Evolutionary conservation across 2,888 invertebrate species (phyloP), one percentile per base, ranked within the genome.

Genomic region (Danaus chrysippus): DNA sequence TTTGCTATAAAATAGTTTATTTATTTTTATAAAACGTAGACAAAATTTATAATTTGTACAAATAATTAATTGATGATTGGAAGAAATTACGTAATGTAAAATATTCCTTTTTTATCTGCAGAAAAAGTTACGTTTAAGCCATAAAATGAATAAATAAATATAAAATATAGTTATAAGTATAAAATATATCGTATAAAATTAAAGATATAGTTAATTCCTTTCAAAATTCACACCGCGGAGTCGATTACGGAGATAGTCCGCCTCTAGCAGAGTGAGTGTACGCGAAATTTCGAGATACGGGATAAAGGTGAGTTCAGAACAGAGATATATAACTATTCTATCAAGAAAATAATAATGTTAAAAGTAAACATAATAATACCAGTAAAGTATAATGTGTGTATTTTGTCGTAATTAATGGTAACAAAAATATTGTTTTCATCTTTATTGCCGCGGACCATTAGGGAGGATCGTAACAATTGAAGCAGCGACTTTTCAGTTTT

Each of bases 191-290:
- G 6, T 6, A 46, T 10, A 23, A 19, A 2, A 34, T 54, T n/a
- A 46, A 41, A 55, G 10, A 23, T 64, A 23, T 53, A 55, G 52
- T 59, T 55, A 53, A 62, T 59, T 64, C 61, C 46, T 58, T 54
- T 63, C 44, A 57, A 57, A 64, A 59, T 61, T 66, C 61, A 57
- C 64, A 66, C 56, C 53, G 42, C 42, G 42, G 52, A 62, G 64
- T 66, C 66, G 55, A 66, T 64, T 66, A 66, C 61, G 64, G 59
- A 66, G 66, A 64, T 64, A 66, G 61, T 41, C 54, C 54, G 59
- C 52, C 59, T 53, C 57, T 61, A 56, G 58, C 64, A 63, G 61
- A 61, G 56, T 56, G 63, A 46, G 54, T 49, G 54, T 61, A 64
- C 64, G 59, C 58, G 59, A 64, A 62, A 59, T 64, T 59, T 57